Base-by-base conservation (phyloP, 2,797 vertebrate genomes). In the Malurus splendens region DNA sequence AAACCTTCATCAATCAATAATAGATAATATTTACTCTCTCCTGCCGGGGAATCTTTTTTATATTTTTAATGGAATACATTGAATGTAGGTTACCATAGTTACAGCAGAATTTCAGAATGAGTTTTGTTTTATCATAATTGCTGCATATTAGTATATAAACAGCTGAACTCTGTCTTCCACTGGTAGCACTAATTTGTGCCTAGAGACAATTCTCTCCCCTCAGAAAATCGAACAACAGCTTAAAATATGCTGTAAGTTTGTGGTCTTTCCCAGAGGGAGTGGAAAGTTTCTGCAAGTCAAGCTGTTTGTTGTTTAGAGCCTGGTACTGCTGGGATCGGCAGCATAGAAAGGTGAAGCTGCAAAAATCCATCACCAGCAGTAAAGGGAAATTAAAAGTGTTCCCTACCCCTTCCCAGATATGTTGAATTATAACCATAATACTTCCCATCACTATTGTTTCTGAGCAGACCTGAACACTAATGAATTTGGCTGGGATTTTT, bases 111-210 rank as follows among this genome's bases (percentile, higher is more conserved):
- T 97, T 94, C 79, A 78, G 87, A 96, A 96, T 95, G 65, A 95
- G 83, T 95, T 97, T 96, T 95, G 94, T 97, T 97, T 97, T 96
- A 96, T 96, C 94, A 95, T 97, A 97, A 97, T 97, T 97, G 96
- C 93, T 92, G 42, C 77, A 94, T 93, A 95, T 96, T 97, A 97
- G 91, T 96, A 93, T 91, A 96, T 95, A 96, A 97, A 96, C 95
- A 96, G 92, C 92, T 94, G 96, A 97, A 96, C 93, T 95, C 74
- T 75, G 78, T 93, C 93, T 96, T 96, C 93, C 86, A 94, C 84
- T 74, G 79, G 86, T 91, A 96, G 52, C 54, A 92, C 80, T 96
- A 96, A 97, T 96, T 97, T 97, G 91, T 93, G 92, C 95, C 96
- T 91, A 87, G 96, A 97, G 96, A 96, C 90, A 90, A 92, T 88